Evolutionary conservation across 2,888 invertebrate species (phyloP).

Genomic region (Coleophora deauratella): DNA sequence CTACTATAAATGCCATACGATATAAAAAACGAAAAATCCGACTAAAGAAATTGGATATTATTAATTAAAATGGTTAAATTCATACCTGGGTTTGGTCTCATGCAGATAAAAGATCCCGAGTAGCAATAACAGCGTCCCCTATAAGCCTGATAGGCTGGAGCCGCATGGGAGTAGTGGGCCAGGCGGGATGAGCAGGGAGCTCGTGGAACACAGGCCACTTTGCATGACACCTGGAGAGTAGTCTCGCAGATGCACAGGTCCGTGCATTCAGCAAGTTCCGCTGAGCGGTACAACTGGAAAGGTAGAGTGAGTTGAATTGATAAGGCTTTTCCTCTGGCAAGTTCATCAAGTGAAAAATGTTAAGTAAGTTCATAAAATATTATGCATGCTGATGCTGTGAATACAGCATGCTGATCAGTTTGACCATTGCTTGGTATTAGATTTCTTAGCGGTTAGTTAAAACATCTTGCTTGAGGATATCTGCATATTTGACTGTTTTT

Average conservation of each 20-base stretch:
- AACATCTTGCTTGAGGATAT: no score
- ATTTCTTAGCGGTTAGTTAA: no score
- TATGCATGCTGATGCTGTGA: no score
- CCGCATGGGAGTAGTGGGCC: conserved; percentile 92
- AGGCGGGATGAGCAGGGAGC: conserved; percentile 91
- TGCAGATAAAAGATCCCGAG: conserved; percentile 93
- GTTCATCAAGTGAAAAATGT: no score
- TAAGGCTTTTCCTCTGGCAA: background rate
- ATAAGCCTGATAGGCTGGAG: conserved; percentile 92
- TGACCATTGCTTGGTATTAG: no score
- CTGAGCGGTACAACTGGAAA: conserved; percentile 83
- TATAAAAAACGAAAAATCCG: no score
- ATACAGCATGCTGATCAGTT: no score
- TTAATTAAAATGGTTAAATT: no score
- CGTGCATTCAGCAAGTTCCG: conserved; percentile 89
- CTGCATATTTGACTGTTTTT: no score
- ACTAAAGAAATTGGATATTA: no score
- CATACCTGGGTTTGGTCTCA: conserved; percentile 83
- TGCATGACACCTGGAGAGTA: conserved; percentile 85
- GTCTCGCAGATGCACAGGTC: conserved; percentile 91
- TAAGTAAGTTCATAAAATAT: no score
- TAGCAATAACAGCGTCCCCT: conserved; percentile 92
- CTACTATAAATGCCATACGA: no score
- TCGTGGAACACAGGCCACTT: conserved; percentile 90
- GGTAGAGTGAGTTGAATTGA: background rate